Percentiles rank a stretch among this genome's conserved stretches.
Conservation (phyloP, 1,140 invertebrate species). For the Monomorium pharaonis region DNA sequence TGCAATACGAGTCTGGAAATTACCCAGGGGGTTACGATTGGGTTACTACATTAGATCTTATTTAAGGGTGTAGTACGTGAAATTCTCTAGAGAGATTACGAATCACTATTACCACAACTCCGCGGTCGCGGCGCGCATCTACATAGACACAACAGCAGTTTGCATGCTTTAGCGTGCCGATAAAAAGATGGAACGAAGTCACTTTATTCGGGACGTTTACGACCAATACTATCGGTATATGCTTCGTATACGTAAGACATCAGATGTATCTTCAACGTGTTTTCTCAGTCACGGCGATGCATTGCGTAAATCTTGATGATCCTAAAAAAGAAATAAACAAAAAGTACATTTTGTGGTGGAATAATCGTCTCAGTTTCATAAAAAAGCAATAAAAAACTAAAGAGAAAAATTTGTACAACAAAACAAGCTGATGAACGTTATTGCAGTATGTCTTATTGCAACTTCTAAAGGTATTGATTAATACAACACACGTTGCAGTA, state of each 20-base stretch:
- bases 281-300: background rate
- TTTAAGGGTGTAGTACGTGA: constrained; percentile 9
- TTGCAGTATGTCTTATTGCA: too few relatives aligned
- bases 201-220: constrained; percentile 43
- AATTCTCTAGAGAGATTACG: constrained; percentile 40
- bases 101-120: constrained; percentile 35
- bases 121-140: background rate
- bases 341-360: background rate
- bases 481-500: too few relatives aligned
- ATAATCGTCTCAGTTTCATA: background rate
- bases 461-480: too few relatives aligned
- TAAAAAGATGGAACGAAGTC: constrained; percentile 39
- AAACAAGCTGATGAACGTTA: background rate
- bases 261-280: background rate
- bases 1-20: background rate
- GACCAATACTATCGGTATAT: constrained; percentile 52
- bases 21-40: background rate
- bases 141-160: constrained; percentile 21
- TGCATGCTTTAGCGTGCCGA: constrained; percentile 45
- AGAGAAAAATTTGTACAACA: background rate
- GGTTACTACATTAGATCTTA: constrained; percentile 16
- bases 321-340: background rate
- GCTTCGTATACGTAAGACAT: constrained; percentile 11
- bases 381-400: background rate
- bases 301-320: constrained; percentile 19